These are phyloP conservation scores for Odontothrips loti DNA, from an alignment of 2,888 invertebrate genomes.

Conservation along the genomic window DNA sequence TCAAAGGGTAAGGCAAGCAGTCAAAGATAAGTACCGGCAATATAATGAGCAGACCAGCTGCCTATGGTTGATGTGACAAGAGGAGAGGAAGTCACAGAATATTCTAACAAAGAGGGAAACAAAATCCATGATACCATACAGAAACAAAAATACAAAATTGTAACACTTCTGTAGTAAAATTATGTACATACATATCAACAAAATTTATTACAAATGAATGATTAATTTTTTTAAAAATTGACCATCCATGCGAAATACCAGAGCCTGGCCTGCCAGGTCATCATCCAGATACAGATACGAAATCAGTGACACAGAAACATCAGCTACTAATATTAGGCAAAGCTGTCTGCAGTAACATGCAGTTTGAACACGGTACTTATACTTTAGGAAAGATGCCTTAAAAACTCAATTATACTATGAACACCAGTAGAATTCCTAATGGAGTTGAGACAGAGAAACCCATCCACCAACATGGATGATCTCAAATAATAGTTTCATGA, in stretches of 20 bases:
- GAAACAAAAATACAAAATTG: background rate
- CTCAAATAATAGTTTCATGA: too few species aligned
- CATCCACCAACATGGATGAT: too few species aligned
- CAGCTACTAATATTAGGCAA: too few species aligned
- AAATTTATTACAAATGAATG: background rate
- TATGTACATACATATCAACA: background rate
- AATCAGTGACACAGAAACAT: too few species aligned
- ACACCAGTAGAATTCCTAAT: too few species aligned
- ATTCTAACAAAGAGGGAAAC: background rate
- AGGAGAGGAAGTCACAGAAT: background rate
- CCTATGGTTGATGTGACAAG: background rate
- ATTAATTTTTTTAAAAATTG: background rate
- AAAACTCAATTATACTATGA: too few species aligned
- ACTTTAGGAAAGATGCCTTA: too few species aligned
- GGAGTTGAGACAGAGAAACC: too few species aligned
- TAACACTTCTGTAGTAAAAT: background rate
- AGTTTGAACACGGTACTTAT: too few species aligned
- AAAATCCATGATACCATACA: background rate
- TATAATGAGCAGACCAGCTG: conserved; percentile 4
- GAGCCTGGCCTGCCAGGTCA: background rate
- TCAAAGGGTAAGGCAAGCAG: background rate
- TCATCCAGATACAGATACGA: too few species aligned
- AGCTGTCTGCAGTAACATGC: too few species aligned
- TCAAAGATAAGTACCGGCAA: background rate
- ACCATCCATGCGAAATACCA: background rate